Base-by-base conservation (phyloP, 2,113 vertebrate genomes). In the Bolborhynchus lineola region DNA sequence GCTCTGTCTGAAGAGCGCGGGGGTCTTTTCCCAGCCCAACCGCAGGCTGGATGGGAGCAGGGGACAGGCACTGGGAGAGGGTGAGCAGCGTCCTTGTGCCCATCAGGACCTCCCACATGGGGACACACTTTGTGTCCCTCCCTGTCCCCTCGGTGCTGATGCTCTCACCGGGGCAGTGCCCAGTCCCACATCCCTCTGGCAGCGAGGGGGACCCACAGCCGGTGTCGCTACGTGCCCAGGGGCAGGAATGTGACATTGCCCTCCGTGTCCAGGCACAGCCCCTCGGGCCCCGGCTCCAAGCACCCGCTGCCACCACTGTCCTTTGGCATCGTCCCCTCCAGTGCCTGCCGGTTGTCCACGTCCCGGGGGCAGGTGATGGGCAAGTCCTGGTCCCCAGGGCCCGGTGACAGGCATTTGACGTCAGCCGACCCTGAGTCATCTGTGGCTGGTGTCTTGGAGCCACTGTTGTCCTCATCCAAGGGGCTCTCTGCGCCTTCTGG, bases 401-500 rank as follows among this genome's bases (percentile, higher is more conserved):
- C 21, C 0, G 93, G 92, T 25, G 65, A 90, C 18, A 75, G 44
- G 19, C 12, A 76, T 26, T 97, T 93, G 2, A 77, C 33, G 41
- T 92, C 78, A 0, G 90, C 88, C 1, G 68, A 24, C 44, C 88
- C 97, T 0, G 95, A 97, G 69, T 96, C 94, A 2, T 98, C 97
- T 1, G 91, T 95, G 70, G 88, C 94, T 1, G 95, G 65, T 0
- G 89, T 95, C 94, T 98, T 98, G 91, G 97, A 97, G 90, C 97
- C 74, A 2, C 95, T 97, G 80, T 96, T 97, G 74, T 98, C 98
- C 49, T 98, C 98, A 0, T 98, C 98, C 53, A 97, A 84, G 7
- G 97, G 98, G 91, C 98, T 98, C 69, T 98, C 98, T 0, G 49
- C 35, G 2, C 95, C 97, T 9, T 97, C 96, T 6, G 19, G 93